Conservation (phyloP, 2,888 invertebrate species). For the Lithophane semibrunnea region DNA sequence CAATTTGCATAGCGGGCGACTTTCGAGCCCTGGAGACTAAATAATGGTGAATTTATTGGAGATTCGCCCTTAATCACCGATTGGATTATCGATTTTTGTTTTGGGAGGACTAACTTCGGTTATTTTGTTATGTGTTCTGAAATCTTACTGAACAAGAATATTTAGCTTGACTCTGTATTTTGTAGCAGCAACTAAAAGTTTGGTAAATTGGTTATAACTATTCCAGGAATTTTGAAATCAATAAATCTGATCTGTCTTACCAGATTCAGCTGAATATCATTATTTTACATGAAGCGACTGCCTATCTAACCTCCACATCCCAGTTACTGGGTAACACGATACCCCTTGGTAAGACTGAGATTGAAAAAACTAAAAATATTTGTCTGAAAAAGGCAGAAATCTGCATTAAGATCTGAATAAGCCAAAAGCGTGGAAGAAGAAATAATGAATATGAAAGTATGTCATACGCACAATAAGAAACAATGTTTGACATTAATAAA, state of each 20-base stretch:
- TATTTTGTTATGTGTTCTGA: constrained; percentile 8
- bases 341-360: background rate
- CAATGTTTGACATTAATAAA: constrained; percentile 14
- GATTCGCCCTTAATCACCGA: constrained; percentile 52
- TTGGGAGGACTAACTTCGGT: constrained; percentile 7
- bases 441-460: background rate
- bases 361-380: background rate
- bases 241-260: background rate
- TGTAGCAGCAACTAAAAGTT: background rate
- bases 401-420: background rate
- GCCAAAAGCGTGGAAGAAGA: background rate
- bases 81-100: constrained; percentile 59
- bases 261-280: background rate
- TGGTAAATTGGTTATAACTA: background rate
- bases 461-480: background rate
- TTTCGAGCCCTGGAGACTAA: constrained; percentile 56
- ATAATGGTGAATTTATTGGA: constrained; percentile 52
- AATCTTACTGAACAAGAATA: constrained; percentile 5
- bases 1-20: constrained; percentile 80
- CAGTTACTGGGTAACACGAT: background rate
- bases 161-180: too few relatives aligned
- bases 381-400: too few relatives aligned
- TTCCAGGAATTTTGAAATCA: background rate
- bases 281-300: background rate
- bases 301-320: background rate